A percentile compares a stretch with the other conserved stretches of the same genome.
Conservation (phyloP, 2,797 vertebrate genomes). For the Artibeus lituratus region DNA sequence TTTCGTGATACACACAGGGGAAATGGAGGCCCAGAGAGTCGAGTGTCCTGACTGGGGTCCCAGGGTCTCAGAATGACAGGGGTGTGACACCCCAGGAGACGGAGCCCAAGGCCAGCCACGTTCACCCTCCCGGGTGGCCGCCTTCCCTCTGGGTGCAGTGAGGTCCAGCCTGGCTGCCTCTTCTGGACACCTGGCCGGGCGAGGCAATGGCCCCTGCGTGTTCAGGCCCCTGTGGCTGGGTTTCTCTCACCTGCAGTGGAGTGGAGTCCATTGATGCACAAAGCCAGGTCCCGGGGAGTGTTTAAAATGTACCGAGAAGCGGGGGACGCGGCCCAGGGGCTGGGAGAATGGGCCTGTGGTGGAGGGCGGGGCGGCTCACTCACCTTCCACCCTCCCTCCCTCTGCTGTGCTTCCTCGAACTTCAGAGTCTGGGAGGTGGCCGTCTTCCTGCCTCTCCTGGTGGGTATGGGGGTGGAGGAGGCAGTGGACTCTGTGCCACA, state of each 20-base stretch:
- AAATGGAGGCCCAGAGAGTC: not conserved
- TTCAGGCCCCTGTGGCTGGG: not conserved
- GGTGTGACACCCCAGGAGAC: not conserved
- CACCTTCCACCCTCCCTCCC: not conserved
- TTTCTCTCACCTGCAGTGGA: not conserved
- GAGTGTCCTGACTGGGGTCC: not conserved
- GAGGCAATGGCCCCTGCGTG: not conserved
- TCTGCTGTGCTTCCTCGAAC: not conserved
- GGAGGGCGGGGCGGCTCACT: too few relatives aligned
- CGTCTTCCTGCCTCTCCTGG: not conserved
- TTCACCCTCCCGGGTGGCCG: not conserved
- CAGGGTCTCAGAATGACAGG: rapidly evolving
- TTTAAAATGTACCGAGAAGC: not conserved
- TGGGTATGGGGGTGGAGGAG: rapidly evolving
- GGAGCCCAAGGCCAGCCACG: not conserved
- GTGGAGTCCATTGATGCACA: not conserved
- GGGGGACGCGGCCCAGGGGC: not conserved
- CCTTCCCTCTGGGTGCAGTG: not conserved
- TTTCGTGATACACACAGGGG: not conserved
- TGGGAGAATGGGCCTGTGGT: not conserved
- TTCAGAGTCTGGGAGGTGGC: not conserved
- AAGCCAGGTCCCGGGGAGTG: not conserved
- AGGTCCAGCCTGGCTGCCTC: not conserved
- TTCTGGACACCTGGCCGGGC: rapidly evolving
- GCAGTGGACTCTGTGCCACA: not conserved